Evolutionary conservation across 2,113 vertebrate species (phyloP).

Genomic region (Oncorhynchus mykiss): DNA sequence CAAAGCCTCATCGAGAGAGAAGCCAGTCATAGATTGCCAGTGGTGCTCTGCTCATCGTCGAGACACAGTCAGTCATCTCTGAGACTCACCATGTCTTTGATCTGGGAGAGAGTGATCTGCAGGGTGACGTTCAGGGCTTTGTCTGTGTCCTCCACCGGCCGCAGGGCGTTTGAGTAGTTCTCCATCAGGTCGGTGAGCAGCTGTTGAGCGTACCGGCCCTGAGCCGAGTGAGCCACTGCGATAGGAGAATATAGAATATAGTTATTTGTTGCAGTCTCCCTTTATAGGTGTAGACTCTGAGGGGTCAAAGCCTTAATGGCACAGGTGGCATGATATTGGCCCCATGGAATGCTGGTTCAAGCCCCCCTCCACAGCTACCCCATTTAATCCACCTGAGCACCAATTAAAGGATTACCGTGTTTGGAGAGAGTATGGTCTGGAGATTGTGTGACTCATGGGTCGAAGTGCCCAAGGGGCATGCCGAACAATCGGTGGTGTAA

Average conservation of each 20-base stretch:
- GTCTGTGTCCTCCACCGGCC: constrained; percentile 95
- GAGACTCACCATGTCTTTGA: constrained; percentile 94
- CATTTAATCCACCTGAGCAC: too few relatives aligned
- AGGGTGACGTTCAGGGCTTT: constrained; percentile 91
- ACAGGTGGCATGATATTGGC: too few relatives aligned
- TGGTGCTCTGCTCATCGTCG: not conserved
- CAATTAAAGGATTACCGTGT: too few relatives aligned
- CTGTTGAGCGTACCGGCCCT: constrained; percentile 90
- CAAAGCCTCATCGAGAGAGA: too few relatives aligned
- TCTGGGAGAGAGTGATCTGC: constrained; percentile 95
- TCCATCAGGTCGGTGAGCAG: constrained; percentile 90
- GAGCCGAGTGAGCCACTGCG: constrained; percentile 80
- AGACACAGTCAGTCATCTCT: not conserved
- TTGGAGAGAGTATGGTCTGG: too few relatives aligned
- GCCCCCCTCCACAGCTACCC: too few relatives aligned
- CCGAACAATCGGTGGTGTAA: too few relatives aligned
- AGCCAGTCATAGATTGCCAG: not conserved
- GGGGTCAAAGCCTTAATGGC: too few relatives aligned
- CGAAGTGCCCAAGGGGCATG: too few relatives aligned
- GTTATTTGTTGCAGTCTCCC: not conserved
- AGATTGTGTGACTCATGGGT: too few relatives aligned
- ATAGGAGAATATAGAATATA: not conserved
- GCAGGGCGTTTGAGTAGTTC: constrained; percentile 89
- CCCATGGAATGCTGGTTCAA: too few relatives aligned
- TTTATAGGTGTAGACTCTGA: too few relatives aligned